A percentile compares a stretch with the other conserved stretches of the same genome.
Evolutionary conservation across 2,797 vertebrate species (phyloP).

Genomic region (Sternotherus odoratus): DNA sequence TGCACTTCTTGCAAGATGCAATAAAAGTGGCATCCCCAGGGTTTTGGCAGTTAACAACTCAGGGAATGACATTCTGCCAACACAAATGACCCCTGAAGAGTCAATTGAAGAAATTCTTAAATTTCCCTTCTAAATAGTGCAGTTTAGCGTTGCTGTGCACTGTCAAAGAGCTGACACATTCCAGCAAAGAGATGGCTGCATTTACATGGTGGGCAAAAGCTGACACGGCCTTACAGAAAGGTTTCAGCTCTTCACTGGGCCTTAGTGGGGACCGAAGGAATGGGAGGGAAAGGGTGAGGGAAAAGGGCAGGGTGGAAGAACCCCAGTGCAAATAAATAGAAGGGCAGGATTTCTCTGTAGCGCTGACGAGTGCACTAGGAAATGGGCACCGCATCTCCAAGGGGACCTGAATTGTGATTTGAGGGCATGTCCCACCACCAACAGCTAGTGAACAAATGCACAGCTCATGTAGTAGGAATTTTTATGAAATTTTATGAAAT

Average conservation of each 20-base stretch:
- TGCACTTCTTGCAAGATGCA: neutral
- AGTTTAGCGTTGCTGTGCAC: too few species aligned
- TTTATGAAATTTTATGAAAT: neutral
- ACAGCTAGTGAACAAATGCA: neutral
- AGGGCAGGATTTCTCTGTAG: neutral
- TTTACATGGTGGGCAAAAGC: neutral
- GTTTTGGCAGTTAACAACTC: too few species aligned
- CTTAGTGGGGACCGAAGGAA: neutral
- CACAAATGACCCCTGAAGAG: too few species aligned
- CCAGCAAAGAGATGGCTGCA: too few species aligned
- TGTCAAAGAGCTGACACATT: too few species aligned
- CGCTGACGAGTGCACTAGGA: neutral
- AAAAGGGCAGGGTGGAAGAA: neutral
- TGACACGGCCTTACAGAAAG: neutral
- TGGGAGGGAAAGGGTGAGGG: neutral
- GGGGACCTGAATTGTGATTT: neutral
- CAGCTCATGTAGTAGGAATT: neutral
- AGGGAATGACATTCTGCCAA: too few species aligned
- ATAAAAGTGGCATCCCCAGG: too few species aligned
- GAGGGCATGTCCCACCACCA: neutral
- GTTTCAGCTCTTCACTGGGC: neutral
- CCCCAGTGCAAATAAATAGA: neutral
- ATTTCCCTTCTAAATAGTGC: too few species aligned
- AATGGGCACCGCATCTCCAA: neutral
- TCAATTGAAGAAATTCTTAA: too few species aligned